Evolutionary conservation across 2,113 vertebrate genomes (phyloP).

Genomic region (Manacus vitellinus): DNA sequence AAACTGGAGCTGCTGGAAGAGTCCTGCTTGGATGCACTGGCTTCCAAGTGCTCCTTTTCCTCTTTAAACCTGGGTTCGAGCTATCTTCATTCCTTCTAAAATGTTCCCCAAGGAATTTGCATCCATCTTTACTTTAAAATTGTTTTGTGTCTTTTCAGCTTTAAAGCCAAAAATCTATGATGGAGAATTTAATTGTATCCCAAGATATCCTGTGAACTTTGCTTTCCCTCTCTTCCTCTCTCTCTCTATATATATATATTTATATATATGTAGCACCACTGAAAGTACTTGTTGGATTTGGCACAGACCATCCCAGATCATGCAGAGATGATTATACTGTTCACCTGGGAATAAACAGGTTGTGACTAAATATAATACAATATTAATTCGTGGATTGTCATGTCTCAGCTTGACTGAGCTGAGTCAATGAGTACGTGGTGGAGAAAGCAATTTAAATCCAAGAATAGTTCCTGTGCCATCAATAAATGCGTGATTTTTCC

Average conservation of each 20-base stretch:
- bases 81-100: not conserved
- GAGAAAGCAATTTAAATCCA: not conserved
- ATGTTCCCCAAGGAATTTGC: rapidly evolving
- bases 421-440: not conserved
- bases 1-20: not conserved
- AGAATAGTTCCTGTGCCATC: not conserved
- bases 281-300: not conserved
- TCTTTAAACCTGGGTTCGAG: too few species aligned
- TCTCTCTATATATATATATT: too few species aligned
- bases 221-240: not conserved
- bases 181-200: not conserved
- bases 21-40: rapidly evolving
- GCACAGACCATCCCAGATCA: not conserved
- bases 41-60: rapidly evolving
- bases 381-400: not conserved
- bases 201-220: not conserved
- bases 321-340: not conserved
- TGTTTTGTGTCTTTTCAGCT: not conserved
- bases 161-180: not conserved
- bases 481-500: rapidly evolving
- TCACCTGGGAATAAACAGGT: not conserved
- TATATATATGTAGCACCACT: rapidly evolving
- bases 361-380: not conserved
- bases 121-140: not conserved
- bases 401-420: not conserved